Evolutionary conservation across 2,888 invertebrate species (phyloP), one percentile per base, ranked within the genome.

Genomic region (Volucella bombylans): DNA sequence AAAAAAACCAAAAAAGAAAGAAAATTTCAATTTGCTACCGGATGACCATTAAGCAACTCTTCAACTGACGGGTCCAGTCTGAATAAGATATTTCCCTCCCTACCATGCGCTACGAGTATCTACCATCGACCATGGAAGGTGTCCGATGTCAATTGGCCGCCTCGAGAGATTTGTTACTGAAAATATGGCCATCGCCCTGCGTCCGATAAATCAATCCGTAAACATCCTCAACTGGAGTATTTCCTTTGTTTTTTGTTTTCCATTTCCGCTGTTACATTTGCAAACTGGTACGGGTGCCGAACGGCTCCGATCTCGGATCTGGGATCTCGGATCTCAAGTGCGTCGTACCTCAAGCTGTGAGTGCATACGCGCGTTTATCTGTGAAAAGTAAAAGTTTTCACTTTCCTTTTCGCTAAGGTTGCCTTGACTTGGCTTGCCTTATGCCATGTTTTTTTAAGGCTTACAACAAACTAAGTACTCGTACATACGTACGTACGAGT

Each of bases 321-420:
- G 31, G 31, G 31, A 55, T 38, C 31, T n/a, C 31, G 39, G 11
- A 62, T n/a, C 47, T 15, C 8, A 49, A 9, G 38, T 43, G 49
- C 23, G 52, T 43, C 49, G 31, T 31, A 31, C 9, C 39, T 8
- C 65, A 47, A 18, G 12, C 45, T 52, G 15, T 65, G 43, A 31
- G 47, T 45, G 55, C 39, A 23, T 49, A 68, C 38, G 23, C 47
- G 55, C 41, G 67, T 76, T 45, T 57, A 52, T 65, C 54, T 41
- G 61, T 82, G 67, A 41, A 68, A 85, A 85, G 85, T 85, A 85
- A 85, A 85, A 85, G 85, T 85, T 85, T 85, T 85, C 85, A 85
- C 81, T 85, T 85, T 85, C 85, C 76, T 77, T 85, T 85, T 81
- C 85, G 76, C 62, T 76, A 12, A 47, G 61, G 67, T 72, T 49